Percentiles rank a stretch among this genome's conserved stretches.
Conservation (phyloP, 2,888 invertebrate species). For the Danaus chrysippus region DNA sequence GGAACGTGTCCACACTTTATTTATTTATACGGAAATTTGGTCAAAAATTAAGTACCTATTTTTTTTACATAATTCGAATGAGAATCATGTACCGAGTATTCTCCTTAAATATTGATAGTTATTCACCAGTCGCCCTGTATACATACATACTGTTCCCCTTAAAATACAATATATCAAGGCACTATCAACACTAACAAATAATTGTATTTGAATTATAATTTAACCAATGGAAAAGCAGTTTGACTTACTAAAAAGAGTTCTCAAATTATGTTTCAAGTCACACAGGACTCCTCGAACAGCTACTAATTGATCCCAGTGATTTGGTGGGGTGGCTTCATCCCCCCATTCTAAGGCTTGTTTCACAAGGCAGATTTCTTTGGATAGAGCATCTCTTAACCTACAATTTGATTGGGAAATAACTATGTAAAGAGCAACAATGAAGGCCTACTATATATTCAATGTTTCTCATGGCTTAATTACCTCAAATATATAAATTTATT, state of each 20-base stretch:
- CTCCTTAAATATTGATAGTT: too few species aligned
- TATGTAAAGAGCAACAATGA: too few species aligned
- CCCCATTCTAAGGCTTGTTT: constrained; percentile 73
- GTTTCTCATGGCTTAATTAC: not conserved
- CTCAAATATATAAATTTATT: constrained; percentile 12
- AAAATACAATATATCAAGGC: too few species aligned
- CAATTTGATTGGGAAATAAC: not conserved
- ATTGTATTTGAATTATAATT: not conserved
- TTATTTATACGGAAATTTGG: too few species aligned
- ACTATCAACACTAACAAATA: too few species aligned
- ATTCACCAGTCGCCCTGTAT: too few species aligned
- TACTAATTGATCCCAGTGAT: constrained; percentile 73
- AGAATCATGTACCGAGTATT: too few species aligned
- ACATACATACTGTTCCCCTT: too few species aligned
- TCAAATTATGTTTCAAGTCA: constrained; percentile 68
- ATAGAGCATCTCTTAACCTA: constrained; percentile 63
- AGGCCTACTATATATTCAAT: too few species aligned
- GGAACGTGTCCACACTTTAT: too few species aligned
- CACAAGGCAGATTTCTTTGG: constrained; percentile 67
- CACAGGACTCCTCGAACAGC: constrained; percentile 62
- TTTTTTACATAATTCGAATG: too few species aligned
- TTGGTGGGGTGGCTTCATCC: constrained; percentile 64
- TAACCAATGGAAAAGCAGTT: not conserved
- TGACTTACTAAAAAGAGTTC: constrained; percentile 59
- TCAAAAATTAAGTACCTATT: too few species aligned